phyloP scores from a whole-genome alignment of 2,797 vertebrate species.

The Chromis chromis region DNA sequence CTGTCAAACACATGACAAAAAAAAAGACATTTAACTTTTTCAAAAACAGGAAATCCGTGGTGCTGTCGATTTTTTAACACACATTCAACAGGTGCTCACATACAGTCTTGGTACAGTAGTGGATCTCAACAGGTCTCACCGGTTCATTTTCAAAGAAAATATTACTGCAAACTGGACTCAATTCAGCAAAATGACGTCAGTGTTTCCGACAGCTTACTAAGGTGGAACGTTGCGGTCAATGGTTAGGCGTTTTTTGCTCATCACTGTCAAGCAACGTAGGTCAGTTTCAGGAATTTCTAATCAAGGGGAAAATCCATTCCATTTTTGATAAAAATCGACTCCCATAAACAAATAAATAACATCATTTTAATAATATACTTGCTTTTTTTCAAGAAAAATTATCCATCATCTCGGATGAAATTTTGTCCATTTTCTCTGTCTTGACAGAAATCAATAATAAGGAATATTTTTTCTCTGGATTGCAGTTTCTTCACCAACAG shows the following conservation, averaged over 20 bases:
- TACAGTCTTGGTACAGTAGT: conserved; percentile 40
- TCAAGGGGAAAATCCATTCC: conserved; percentile 64
- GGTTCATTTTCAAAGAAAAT: conserved; percentile 75
- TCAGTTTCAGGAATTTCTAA: conserved; percentile 65
- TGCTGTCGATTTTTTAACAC: conserved; percentile 71
- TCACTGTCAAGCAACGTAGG: conserved; percentile 51
- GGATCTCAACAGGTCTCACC: conserved; percentile 47
- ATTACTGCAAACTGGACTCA: conserved; percentile 57
- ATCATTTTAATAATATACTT: neutral
- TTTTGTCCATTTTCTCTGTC: neutral
- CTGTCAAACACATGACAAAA: conserved; percentile 63
- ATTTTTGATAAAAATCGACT: conserved; percentile 26
- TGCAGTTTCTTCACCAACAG: conserved; percentile 92
- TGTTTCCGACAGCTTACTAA: conserved; percentile 50
- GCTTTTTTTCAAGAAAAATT: neutral
- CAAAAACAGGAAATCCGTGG: conserved; percentile 87
- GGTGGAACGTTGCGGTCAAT: conserved; percentile 68
- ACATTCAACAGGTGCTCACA: conserved; percentile 66
- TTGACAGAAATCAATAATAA: neutral
- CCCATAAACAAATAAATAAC: conserved; percentile 29
- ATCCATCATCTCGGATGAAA: neutral
- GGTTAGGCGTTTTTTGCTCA: conserved; percentile 46
- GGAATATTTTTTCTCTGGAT: conserved; percentile 46
- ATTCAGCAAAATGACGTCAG: conserved; percentile 81
- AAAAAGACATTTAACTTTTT: conserved; percentile 82